Evolutionary conservation across 1,140 invertebrate genomes (phyloP).

Genomic region (Solenopsis fugax): DNA sequence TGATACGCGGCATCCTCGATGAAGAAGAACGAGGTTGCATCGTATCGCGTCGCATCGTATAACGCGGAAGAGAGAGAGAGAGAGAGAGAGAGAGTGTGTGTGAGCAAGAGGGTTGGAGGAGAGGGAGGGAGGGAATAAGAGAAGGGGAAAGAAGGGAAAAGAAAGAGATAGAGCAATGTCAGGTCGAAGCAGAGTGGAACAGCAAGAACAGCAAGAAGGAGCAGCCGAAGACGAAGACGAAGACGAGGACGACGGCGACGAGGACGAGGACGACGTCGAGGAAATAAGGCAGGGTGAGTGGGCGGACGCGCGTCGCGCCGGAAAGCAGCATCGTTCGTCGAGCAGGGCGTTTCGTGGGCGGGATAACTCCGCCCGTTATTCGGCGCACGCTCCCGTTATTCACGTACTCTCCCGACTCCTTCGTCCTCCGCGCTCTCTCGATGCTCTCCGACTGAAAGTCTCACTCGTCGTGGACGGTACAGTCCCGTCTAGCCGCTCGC

Average conservation of each 20-base stretch:
- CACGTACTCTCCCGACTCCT: slow-evolving; percentile 62
- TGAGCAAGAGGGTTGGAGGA: background rate
- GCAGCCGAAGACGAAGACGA: background rate
- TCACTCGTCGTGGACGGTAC: slow-evolving; percentile 70
- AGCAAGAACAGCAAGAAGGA: background rate
- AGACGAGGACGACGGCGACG: background rate
- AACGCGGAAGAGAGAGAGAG: background rate
- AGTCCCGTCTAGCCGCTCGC: slow-evolving; percentile 75
- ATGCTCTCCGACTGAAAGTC: slow-evolving; percentile 53
- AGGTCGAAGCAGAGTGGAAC: slow-evolving; percentile 18
- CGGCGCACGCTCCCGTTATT: slow-evolving; percentile 74
- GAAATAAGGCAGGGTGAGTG: slow-evolving; percentile 57
- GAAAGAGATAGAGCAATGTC: slow-evolving; percentile 11
- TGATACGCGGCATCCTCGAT: slow-evolving; percentile 27
- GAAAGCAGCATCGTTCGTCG: slow-evolving; percentile 48
- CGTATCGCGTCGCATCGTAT: slow-evolving; percentile 47
- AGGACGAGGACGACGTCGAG: slow-evolving; percentile 14
- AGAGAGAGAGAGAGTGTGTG: background rate
- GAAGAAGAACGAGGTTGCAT: slow-evolving; percentile 60
- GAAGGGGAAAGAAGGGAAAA: background rate
- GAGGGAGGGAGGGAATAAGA: background rate
- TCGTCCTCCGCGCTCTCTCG: slow-evolving; percentile 70
- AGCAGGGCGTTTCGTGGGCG: slow-evolving; percentile 58
- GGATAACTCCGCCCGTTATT: slow-evolving; percentile 42
- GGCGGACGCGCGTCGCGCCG: slow-evolving; percentile 34